Percentiles rank a stretch among this genome's conserved stretches.
Evolutionary conservation across 2,888 invertebrate species (phyloP).

Genomic region (Anthophora plumipes): DNA sequence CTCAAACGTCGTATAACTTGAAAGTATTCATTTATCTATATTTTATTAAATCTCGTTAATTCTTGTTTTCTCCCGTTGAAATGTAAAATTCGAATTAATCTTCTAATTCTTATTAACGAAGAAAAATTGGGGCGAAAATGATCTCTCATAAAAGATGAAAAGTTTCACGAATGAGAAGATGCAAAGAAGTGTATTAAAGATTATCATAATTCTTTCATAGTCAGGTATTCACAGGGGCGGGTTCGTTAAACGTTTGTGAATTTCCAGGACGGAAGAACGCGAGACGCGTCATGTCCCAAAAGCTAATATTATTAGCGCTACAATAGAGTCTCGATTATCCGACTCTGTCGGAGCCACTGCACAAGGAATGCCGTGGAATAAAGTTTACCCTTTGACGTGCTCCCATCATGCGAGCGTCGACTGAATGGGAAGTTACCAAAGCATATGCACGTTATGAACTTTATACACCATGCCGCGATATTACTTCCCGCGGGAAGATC

Average conservation of each 20-base stretch:
- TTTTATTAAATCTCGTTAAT: too few relatives aligned
- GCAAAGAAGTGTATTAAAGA: background rate
- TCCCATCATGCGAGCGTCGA: slow-evolving; percentile 40
- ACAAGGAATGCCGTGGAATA: slow-evolving; percentile 55
- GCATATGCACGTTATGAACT: slow-evolving; percentile 51
- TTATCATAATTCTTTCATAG: background rate
- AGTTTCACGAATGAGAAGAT: background rate
- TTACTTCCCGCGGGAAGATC: slow-evolving; percentile 34
- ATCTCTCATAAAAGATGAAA: background rate
- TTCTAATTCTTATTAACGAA: too few relatives aligned
- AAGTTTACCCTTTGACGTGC: slow-evolving; percentile 60
- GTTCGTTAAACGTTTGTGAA: slow-evolving; percentile 34
- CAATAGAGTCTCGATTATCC: slow-evolving; percentile 61
- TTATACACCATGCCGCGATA: slow-evolving; percentile 33
- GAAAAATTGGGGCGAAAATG: too few relatives aligned
- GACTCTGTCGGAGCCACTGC: slow-evolving; percentile 46
- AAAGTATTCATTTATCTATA: too few relatives aligned
- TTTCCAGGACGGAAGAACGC: slow-evolving; percentile 23
- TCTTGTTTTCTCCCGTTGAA: too few relatives aligned
- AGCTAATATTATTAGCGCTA: slow-evolving; percentile 55
- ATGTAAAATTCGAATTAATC: too few relatives aligned
- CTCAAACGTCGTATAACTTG: too few relatives aligned
- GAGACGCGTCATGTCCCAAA: slow-evolving; percentile 31
- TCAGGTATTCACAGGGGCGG: background rate
- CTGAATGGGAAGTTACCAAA: slow-evolving; percentile 51